Conservation (phyloP, 2,113 vertebrate genomes). For the Myotis davidii region DNA sequence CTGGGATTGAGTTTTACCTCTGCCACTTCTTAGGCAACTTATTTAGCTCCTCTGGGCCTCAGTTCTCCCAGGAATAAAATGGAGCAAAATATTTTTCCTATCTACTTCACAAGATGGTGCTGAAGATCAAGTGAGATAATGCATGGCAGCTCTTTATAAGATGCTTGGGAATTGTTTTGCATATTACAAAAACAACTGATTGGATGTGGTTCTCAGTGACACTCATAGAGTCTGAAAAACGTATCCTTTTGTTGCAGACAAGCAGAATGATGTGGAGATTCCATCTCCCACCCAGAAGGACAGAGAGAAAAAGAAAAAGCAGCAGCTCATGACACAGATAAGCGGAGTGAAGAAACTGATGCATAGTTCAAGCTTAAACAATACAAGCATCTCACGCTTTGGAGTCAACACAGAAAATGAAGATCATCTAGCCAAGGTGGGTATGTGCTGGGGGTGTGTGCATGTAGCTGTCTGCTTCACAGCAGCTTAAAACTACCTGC, state of each 20-base stretch:
- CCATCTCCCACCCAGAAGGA: conserved; percentile 96
- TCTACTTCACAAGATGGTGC: not conserved
- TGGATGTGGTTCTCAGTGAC: not conserved
- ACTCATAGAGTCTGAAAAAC: not conserved
- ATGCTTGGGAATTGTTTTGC: not conserved
- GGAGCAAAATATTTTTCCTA: not conserved
- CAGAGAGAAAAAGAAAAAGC: conserved; percentile 95
- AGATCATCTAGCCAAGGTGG: conserved; percentile 95
- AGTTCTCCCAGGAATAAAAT: not conserved
- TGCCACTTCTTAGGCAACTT: not conserved
- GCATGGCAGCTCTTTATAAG: not conserved
- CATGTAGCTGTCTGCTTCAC: not conserved
- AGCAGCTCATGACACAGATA: conserved; percentile 97
- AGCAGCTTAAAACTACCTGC: not conserved
- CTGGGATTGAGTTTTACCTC: not conserved
- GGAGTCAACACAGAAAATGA: conserved; percentile 97
- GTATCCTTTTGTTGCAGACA: conserved; percentile 87
- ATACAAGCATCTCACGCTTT: conserved; percentile 92
- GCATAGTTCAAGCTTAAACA: conserved; percentile 92
- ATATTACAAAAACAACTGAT: too few species aligned
- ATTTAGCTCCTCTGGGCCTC: not conserved
- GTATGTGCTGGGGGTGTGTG: not conserved
- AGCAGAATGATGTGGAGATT: conserved; percentile 98
- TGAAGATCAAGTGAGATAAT: not conserved
- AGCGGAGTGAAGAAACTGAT: conserved; percentile 96